Evolutionary conservation across 2,888 invertebrate genomes (phyloP), one percentile per base, ranked within the genome.

Genomic region (Galeruca laticollis): DNA sequence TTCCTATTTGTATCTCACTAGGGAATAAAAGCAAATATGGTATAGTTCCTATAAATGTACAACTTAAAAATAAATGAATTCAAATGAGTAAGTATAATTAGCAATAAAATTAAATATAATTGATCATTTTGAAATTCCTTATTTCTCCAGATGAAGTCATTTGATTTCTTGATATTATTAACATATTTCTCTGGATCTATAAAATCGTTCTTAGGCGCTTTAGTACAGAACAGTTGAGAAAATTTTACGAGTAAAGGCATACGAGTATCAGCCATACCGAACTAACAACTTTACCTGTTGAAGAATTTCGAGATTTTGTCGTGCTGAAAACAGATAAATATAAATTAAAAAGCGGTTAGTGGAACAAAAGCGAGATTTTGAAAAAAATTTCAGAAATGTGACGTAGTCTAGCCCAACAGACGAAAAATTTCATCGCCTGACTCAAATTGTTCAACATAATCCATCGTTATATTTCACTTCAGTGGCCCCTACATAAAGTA

Each of bases 341-440:
- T 69, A 69, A 69, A 69, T 69, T 62, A 60, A 69, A 61, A 59
- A 63, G 63, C 63, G 69, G 69, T 37, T 40, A n/a, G 63, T 26
- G 20, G 31, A 37, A 59, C 69, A 63, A 62, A 59, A 63, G 63
- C 60, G 37, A 35, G 40, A 20, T 59, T 63, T 68, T 60, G 11
- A 60, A 26, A 69, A 63, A 57, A 69, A 69, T 69, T 37, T 69
- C 63, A 69, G 43, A 59, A 63, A 69, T 69, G 62, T 63, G 59
- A 51, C 60, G 35, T 35, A 47, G 69, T 51, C 51, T 43, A 62
- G n/a, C 43, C 37, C 40, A 54, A 54, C 18, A 43, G 51, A 62
- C 62, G 18, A 61, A 57, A 62, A 61, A 62, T 21, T 61, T 62
- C 40, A 31, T 57, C 18, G 68, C 62, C 49, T 13, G 56, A 68